phyloP scores from a whole-genome alignment of 2,797 vertebrate genomes.

The Parambassis ranga region DNA sequence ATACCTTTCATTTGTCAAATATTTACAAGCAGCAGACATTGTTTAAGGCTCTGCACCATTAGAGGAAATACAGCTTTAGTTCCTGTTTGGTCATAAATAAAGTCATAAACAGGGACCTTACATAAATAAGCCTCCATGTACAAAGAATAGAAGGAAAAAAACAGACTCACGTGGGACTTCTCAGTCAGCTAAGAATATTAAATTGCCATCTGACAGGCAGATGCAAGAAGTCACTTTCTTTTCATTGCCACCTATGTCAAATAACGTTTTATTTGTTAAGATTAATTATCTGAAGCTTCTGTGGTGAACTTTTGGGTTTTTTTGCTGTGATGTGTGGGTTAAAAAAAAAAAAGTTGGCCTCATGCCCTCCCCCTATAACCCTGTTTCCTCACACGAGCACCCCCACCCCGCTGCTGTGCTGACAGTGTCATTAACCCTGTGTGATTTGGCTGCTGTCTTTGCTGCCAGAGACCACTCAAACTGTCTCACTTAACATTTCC shows the following conservation, averaged over 20 bases:
- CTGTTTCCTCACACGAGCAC: not conserved
- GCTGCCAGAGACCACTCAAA: not conserved
- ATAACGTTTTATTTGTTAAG: no score
- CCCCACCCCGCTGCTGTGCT: not conserved
- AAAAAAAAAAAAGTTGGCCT: no score
- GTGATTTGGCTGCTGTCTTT: not conserved
- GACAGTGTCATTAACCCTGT: slow-evolving; percentile 55
- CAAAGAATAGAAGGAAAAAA: no score
- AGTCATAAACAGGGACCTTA: not conserved
- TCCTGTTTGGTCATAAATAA: not conserved
- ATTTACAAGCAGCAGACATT: not conserved
- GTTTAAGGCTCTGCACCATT: not conserved
- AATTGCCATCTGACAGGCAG: no score
- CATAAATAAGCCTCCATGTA: no score
- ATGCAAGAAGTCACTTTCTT: no score
- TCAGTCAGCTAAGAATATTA: no score
- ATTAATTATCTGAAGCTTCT: no score
- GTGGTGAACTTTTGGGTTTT: no score
- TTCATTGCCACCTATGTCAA: no score
- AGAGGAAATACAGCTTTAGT: not conserved
- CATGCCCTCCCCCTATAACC: not conserved
- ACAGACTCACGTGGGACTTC: no score
- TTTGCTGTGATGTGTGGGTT: no score
- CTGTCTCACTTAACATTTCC: slow-evolving; percentile 3
- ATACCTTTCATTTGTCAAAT: not conserved